phyloP scores from a whole-genome alignment of 2,888 invertebrate genomes.

The Keiferia lycopersicella region DNA sequence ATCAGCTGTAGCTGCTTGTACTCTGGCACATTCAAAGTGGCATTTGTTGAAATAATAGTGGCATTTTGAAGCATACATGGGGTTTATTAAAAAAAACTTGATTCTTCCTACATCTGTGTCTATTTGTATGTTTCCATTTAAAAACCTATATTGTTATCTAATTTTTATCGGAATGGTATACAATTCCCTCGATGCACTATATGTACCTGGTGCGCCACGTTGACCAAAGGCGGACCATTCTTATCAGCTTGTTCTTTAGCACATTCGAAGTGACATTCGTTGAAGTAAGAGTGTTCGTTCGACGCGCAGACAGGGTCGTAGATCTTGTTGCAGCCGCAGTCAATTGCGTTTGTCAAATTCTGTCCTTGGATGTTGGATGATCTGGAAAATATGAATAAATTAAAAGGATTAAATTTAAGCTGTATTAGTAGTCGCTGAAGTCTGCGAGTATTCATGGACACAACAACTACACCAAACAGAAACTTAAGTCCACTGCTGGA shows the following conservation, averaged over 20 bases:
- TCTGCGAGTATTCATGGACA: too few species aligned
- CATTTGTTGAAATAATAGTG: constrained; percentile 60
- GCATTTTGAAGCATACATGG: constrained; percentile 54
- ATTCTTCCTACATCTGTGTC: too few species aligned
- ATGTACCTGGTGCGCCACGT: too few species aligned
- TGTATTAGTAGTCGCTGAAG: neutral
- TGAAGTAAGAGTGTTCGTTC: constrained; percentile 57
- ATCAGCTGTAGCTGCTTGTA: constrained; percentile 31
- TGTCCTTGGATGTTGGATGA: neutral
- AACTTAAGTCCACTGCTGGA: too few species aligned
- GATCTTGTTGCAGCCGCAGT: constrained; percentile 54
- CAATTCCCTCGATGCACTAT: too few species aligned
- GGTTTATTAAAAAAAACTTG: too few species aligned
- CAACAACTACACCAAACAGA: too few species aligned
- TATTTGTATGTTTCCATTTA: too few species aligned
- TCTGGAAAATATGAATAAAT: neutral
- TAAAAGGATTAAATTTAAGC: too few species aligned
- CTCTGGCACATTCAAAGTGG: constrained; percentile 49
- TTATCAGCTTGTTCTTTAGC: constrained; percentile 31
- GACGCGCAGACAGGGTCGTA: constrained; percentile 64
- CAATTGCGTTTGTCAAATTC: too few species aligned
- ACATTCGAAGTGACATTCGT: constrained; percentile 57
- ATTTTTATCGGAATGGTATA: too few species aligned
- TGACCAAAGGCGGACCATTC: neutral
- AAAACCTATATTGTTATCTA: too few species aligned